phyloP scores from a whole-genome alignment of 2,113 vertebrate species.

The Carlito syrichta region DNA sequence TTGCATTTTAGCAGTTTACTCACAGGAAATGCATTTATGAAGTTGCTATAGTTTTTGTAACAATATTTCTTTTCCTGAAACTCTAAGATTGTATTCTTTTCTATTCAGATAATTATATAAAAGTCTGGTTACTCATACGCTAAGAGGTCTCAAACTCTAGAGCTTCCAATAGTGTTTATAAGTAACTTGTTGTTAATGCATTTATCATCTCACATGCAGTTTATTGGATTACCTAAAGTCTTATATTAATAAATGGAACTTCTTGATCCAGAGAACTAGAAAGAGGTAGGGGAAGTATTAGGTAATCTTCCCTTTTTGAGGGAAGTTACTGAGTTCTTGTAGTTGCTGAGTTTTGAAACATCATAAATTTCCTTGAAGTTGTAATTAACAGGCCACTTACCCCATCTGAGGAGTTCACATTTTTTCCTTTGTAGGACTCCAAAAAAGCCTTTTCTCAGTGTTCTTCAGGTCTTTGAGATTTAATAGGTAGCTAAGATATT shows the following conservation, averaged over 20 bases:
- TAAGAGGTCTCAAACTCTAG: neutral
- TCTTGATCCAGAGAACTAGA: neutral
- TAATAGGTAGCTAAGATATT: neutral
- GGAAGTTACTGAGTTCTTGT: neutral
- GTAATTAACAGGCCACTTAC: neutral
- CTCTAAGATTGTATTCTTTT: neutral
- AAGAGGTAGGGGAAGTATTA: neutral
- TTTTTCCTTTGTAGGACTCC: neutral
- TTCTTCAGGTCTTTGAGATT: neutral
- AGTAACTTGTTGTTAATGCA: neutral
- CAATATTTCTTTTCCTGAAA: neutral
- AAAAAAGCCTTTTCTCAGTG: neutral
- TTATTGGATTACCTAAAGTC: neutral
- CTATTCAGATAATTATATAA: neutral
- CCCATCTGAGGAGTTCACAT: neutral
- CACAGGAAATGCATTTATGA: neutral
- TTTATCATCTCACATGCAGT: neutral
- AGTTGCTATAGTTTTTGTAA: neutral
- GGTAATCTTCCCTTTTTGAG: too few relatives aligned
- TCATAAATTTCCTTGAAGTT: neutral
- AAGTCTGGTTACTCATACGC: constrained; percentile 33
- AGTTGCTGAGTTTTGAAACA: neutral
- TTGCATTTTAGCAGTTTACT: neutral
- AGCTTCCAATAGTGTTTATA: constrained; percentile 37
- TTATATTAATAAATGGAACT: neutral